phyloP scores from a whole-genome alignment of 2,113 vertebrate species.

The Thymallus thymallus region DNA sequence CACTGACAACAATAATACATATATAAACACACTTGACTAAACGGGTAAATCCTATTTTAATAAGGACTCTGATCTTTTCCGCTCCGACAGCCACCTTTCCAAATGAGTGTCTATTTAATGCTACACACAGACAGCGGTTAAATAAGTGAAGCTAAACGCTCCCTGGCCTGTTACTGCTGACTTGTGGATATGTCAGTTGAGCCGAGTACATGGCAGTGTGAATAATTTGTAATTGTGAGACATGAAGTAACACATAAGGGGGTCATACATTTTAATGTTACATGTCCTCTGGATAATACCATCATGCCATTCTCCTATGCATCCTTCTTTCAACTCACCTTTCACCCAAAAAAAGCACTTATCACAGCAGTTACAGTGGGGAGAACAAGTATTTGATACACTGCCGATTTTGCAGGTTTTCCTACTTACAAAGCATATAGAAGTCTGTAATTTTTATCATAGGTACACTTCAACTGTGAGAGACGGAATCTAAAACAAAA shows the following conservation, averaged over 20 bases:
- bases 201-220: slow-evolving; percentile 64
- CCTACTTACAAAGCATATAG: no score
- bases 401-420: no score
- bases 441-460: no score
- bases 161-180: slow-evolving; percentile 65
- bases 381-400: no score
- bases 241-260: slow-evolving; percentile 64
- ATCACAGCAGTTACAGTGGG: slow-evolving; percentile 68
- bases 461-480: no score
- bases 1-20: slow-evolving; percentile 1
- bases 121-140: slow-evolving; percentile 39
- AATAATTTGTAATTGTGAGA: slow-evolving; percentile 71
- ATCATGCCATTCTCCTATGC: slow-evolving; percentile 64
- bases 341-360: slow-evolving; percentile 70
- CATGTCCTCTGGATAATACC: slow-evolving; percentile 68
- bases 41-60: slow-evolving; percentile 47
- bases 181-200: slow-evolving; percentile 66
- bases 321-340: slow-evolving; percentile 69
- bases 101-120: slow-evolving; percentile 57
- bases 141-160: slow-evolving; percentile 44
- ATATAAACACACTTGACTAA: slow-evolving; percentile 37
- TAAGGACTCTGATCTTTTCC: slow-evolving; percentile 39
- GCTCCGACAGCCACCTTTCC: slow-evolving; percentile 37
- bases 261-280: slow-evolving; percentile 73
- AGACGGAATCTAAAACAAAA: no score